A percentile compares a stretch with the other conserved stretches of the same genome.
Conservation (phyloP, 2,888 invertebrate species). For the Lamellibrachia satsuma region DNA sequence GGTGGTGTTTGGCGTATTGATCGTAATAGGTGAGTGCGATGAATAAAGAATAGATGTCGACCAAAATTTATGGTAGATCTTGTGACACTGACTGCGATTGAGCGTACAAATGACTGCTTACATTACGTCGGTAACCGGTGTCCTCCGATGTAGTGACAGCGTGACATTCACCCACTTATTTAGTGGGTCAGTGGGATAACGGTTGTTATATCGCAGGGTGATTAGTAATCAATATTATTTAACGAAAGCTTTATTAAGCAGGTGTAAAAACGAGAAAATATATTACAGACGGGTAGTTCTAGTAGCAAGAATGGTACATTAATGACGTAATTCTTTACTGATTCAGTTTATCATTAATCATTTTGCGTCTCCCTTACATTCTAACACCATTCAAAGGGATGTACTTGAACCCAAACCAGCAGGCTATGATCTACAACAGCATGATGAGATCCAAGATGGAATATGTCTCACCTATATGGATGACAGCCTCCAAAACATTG, state of each 20-base stretch:
- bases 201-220: neutral
- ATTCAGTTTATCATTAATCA: too few relatives aligned
- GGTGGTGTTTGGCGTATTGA: neutral
- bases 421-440: too few relatives aligned
- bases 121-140: neutral
- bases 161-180: slow-evolving; percentile 4
- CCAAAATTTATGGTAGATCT: neutral
- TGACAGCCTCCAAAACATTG: too few relatives aligned
- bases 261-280: neutral
- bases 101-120: neutral
- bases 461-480: too few relatives aligned
- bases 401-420: too few relatives aligned
- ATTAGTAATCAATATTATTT: neutral
- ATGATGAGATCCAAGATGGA: too few relatives aligned
- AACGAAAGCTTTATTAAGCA: neutral
- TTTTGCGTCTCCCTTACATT: too few relatives aligned
- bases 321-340: too few relatives aligned
- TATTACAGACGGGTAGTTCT: neutral
- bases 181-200: neutral
- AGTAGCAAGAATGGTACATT: too few relatives aligned
- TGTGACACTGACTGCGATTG: neutral
- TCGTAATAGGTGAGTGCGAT: neutral
- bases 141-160: slow-evolving; percentile 3
- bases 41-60: neutral
- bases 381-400: too few relatives aligned